Percentiles rank a stretch among this genome's conserved stretches.
phyloP scores from a whole-genome alignment of 2,113 vertebrate genomes.

The Scatophagus argus region DNA sequence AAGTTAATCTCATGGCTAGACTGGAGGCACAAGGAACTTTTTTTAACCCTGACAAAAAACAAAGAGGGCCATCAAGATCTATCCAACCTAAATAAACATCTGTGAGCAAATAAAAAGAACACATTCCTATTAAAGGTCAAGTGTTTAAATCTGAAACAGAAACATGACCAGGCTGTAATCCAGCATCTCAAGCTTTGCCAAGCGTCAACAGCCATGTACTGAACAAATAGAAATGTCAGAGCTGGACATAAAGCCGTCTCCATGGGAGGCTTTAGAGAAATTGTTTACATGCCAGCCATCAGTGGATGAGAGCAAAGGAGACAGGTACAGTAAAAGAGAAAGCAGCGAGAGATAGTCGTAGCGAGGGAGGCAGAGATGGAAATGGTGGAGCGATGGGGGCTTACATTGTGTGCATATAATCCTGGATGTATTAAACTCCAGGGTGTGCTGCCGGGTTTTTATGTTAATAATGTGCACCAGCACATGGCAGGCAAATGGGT shows the following conservation, averaged over 20 bases:
- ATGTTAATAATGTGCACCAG: conserved; percentile 66
- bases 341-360: conserved; percentile 12
- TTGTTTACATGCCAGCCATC: conserved; percentile 60
- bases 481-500: conserved; percentile 52
- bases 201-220: conserved; percentile 42
- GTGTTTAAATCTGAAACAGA: conserved; percentile 56
- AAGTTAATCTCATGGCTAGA: conserved; percentile 58
- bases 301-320: neutral
- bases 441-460: conserved; percentile 59
- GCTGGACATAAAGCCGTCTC: conserved; percentile 45
- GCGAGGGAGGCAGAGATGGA: conserved; percentile 4
- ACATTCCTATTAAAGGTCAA: conserved; percentile 69
- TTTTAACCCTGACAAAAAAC: conserved; percentile 38
- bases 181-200: conserved; percentile 52
- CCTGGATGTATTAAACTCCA: conserved; percentile 59
- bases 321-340: conserved; percentile 25
- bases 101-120: conserved; percentile 58
- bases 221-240: conserved; percentile 66
- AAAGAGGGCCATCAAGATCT: conserved; percentile 31
- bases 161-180: conserved; percentile 57
- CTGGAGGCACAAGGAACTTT: conserved; percentile 30
- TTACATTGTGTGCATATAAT: conserved; percentile 40
- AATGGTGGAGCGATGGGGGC: neutral
- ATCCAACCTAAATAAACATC: conserved; percentile 66
- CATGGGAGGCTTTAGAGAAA: conserved; percentile 38